Evolutionary conservation across 2,113 vertebrate species (phyloP), one percentile per base, ranked within the genome.

Genomic region (Lontra canadensis): DNA sequence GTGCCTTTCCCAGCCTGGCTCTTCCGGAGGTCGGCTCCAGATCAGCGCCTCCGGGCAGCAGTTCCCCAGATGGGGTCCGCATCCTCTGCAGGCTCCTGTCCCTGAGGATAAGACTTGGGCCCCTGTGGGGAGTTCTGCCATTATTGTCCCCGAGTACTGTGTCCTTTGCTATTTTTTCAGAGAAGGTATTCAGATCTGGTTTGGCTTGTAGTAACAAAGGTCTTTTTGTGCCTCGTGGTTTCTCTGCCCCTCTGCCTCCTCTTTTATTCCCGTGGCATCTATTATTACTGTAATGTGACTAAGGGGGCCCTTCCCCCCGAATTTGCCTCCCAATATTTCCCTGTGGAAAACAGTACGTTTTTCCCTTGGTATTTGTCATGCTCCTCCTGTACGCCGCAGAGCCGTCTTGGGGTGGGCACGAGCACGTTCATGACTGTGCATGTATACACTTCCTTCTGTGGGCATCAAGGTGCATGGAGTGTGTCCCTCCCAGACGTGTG

Each of bases 101-200:
- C 17, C 82, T 1, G 1, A 14, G n/a, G 25, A 4, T 1, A 7
- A 47, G 36, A n/a, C 6, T n/a, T 13, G 57, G 67, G 44, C 47
- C 31, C 69, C 49, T 73, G n/a, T 25, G 67, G 94, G 47, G 21
- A 23, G 20, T 86, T 49, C 47, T 61, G 57, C 74, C 44, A 1
- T 52, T 57, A 20, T 44, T 18, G 17, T 55, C 52, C 52, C 52
- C 17, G 52, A 55, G 52, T 55, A 55, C 52, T 55, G 52, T 55
- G 52, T 47, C 67, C 55, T 36, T 57, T 0, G 31, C 15, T 82
- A 7, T 34, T 63, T 36, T 47, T 71, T 69, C 96, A 71, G 93
- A 86, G 44, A 85, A 95, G 52, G 57, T 93, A 59, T 89, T 97
- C 44, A 79, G 90, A 34, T 86, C 44, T 96, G 76, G 9, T 82